Percentiles rank a stretch among this genome's conserved stretches.
Evolutionary conservation across 2,888 invertebrate genomes (phyloP).

Genomic region (Ichneumoninae sp.): DNA sequence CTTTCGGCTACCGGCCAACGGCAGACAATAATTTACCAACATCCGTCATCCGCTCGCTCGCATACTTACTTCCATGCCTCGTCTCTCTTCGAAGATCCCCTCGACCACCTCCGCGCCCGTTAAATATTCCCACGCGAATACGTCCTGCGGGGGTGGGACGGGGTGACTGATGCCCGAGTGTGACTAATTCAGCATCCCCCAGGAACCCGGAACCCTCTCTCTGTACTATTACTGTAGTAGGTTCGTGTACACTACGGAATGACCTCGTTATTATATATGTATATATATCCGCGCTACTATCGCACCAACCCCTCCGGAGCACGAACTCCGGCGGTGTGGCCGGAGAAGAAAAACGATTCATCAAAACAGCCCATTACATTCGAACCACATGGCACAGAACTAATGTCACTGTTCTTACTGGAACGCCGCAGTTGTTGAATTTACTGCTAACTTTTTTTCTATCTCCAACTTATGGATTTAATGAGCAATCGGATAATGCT

Average conservation of each 20-base stretch:
- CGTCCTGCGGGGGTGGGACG: constrained; percentile 73
- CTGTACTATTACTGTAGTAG: constrained; percentile 5
- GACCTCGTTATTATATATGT: constrained; percentile 10
- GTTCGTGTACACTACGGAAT: background rate
- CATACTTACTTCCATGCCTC: constrained; percentile 19
- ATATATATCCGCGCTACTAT: constrained; percentile 14
- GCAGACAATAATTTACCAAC: constrained; percentile 65
- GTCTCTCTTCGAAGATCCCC: constrained; percentile 15
- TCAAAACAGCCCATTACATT: constrained; percentile 76
- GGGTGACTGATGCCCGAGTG: constrained; percentile 77
- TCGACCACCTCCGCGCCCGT: constrained; percentile 63
- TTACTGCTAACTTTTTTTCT: background rate
- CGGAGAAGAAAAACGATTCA: constrained; percentile 69
- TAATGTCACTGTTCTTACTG: constrained; percentile 4
- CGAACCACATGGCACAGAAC: constrained; percentile 31
- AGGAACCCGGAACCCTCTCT: constrained; percentile 67
- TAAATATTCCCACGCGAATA: constrained; percentile 81
- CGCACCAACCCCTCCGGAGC: constrained; percentile 13
- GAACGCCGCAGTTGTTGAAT: background rate
- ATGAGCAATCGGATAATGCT: background rate
- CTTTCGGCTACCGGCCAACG: constrained; percentile 58
- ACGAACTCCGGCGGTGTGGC: background rate
- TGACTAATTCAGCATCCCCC: constrained; percentile 78
- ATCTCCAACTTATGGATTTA: background rate
- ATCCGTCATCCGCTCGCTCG: constrained; percentile 40